phyloP scores from a whole-genome alignment of 1,140 invertebrate species.

The Orchesella cincta region DNA sequence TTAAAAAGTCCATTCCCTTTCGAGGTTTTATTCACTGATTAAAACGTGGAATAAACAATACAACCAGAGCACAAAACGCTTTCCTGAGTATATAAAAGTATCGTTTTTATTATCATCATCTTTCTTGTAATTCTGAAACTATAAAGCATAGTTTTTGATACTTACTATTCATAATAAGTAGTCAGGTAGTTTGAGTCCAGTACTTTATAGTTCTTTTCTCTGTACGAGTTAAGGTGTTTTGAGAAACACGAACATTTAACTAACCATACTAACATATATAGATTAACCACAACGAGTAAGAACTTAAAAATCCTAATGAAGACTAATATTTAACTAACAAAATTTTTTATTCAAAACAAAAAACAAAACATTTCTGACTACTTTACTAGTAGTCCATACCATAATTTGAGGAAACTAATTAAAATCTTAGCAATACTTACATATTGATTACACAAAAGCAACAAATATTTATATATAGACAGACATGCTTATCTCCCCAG shows the following conservation, averaged over 20 bases:
- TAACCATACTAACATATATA: neutral
- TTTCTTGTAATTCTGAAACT: neutral
- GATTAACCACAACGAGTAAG: neutral
- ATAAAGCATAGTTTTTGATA: slow-evolving; percentile 8
- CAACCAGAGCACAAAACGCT: no score
- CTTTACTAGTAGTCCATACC: neutral
- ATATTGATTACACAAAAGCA: neutral
- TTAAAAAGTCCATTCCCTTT: no score
- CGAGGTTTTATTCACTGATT: no score
- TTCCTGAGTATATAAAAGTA: slow-evolving; percentile 15
- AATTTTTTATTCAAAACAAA: neutral
- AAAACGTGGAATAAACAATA: no score
- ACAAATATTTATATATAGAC: no score
- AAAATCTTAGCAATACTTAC: no score
- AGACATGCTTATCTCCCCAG: no score
- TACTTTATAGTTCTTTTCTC: neutral
- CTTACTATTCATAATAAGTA: neutral
- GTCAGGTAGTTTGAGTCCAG: slow-evolving; percentile 24
- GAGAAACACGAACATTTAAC: neutral
- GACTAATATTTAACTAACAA: neutral
- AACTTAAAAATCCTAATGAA: neutral
- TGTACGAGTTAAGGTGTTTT: neutral
- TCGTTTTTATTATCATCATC: neutral
- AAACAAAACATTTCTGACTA: neutral
- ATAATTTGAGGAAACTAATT: neutral